Evolutionary conservation across 1,140 invertebrate species (phyloP), one percentile per base, ranked within the genome.

Genomic region (Drosophila biarmipes): DNA sequence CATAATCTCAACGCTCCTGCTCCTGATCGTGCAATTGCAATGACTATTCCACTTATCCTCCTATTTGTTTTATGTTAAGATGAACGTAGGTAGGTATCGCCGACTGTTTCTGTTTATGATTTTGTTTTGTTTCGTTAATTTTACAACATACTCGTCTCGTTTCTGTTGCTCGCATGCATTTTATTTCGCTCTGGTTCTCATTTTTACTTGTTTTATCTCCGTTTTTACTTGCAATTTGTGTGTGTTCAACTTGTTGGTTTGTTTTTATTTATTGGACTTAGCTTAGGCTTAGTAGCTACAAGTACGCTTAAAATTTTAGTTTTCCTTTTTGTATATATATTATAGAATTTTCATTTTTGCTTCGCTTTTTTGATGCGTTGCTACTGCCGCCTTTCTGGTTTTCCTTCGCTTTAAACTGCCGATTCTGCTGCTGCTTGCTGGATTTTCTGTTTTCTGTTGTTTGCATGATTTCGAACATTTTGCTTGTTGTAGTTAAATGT

Each of bases 241-340:
- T 89, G 84, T 89, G 84, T 80, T 89, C 74, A 86, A 86, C 82
- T 87, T 67, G 67, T 67, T 63, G 57, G 43, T 64, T 63, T 46
- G 59, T 84, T 71, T 78, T 57, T 73, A 81, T 87, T 89, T 80
- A 89, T 89, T 89, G 68, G 84, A 89, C 84, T 89, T 89, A 89
- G 85, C 67, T 87, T 89, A 89, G 64, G 59, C 84, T 89, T 89
- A 89, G 46, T 79, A 67, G 84, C 85, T 89, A 89, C 43, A 90
- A 82, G 76, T 89, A 89, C 64, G 84, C 84, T 89, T 89, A 89
- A 77, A 74, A 80, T 63, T 82, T 69, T 89, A 89, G 48, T 61
- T 78, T 68, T 72, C 46, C 45, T 40, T 78, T 34, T 64, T 66
- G 53, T 80, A 67, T 84, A 76, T 85, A 82, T 87, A 69, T 87